A percentile compares a stretch with the other conserved stretches of the same genome.
Evolutionary conservation across 2,888 invertebrate genomes (phyloP).

Genomic region (Lasioglossum lativentre): DNA sequence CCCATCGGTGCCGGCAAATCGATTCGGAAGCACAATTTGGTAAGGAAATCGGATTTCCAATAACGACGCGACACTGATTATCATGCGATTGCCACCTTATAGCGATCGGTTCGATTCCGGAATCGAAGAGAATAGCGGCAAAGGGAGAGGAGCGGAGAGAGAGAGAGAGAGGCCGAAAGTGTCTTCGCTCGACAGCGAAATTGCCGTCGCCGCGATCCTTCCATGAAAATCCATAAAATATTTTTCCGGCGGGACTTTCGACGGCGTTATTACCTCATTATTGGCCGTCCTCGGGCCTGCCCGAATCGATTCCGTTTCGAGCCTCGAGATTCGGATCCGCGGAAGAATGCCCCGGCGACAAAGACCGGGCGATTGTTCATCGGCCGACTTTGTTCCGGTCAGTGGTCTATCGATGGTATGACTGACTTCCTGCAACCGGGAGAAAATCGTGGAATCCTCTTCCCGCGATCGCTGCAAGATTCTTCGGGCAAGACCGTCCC

Average conservation of each 20-base stretch:
- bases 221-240: conserved; percentile 68
- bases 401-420: conserved; percentile 11
- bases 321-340: conserved; percentile 31
- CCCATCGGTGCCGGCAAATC: conserved; percentile 59
- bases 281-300: conserved; percentile 41
- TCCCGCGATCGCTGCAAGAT: conserved; percentile 3
- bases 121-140: conserved; percentile 27
- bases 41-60: conserved; percentile 73
- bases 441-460: background rate
- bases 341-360: conserved; percentile 34
- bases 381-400: conserved; percentile 23
- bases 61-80: conserved; percentile 71
- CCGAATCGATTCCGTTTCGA: conserved; percentile 39
- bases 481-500: background rate
- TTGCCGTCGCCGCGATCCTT: conserved; percentile 51
- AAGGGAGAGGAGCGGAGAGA: background rate
- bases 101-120: conserved; percentile 47
- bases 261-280: conserved; percentile 62
- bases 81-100: conserved; percentile 70
- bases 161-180: background rate
- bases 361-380: conserved; percentile 17
- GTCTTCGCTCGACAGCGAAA: conserved; percentile 28
- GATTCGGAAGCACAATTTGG: conserved; percentile 68
- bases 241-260: conserved; percentile 42
- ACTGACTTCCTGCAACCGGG: background rate